These are phyloP conservation scores for Pseudorectes ferrugineus DNA, from an alignment of 2,113 vertebrate genomes.

Conservation along the genomic window DNA sequence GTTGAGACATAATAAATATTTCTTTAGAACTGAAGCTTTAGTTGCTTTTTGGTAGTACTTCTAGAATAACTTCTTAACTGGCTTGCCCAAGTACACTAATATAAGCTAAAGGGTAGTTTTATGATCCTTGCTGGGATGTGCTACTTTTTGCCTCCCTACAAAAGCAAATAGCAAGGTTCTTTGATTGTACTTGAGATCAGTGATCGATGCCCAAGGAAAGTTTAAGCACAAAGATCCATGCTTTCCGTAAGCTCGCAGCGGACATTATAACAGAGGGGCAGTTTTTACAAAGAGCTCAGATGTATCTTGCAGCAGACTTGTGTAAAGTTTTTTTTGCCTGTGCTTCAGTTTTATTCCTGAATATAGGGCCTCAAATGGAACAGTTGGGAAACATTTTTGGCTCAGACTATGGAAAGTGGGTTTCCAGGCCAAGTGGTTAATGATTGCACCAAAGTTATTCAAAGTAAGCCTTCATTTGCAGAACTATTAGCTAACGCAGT, in stretches of 20 bases:
- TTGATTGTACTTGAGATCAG: neutral
- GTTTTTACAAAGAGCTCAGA: neutral
- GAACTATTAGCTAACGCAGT: slow-evolving; percentile 4
- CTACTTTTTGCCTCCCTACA: neutral
- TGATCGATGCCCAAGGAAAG: neutral
- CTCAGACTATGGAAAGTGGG: slow-evolving; percentile 39
- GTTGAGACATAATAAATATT: neutral
- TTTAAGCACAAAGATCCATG: neutral
- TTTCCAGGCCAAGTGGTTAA: slow-evolving; percentile 58
- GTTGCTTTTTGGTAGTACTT: neutral
- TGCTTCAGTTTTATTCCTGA: slow-evolving; percentile 32
- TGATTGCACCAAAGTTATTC: slow-evolving; percentile 49
- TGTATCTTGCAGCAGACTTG: neutral
- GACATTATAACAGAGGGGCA: neutral
- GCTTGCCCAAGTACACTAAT: neutral
- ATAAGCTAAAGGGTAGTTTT: neutral
- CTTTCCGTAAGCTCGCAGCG: neutral
- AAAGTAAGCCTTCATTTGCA: slow-evolving; percentile 44
- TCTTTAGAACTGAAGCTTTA: neutral
- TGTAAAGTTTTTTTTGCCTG: neutral
- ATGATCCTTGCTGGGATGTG: neutral
- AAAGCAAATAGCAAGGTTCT: neutral
- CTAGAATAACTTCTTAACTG: neutral
- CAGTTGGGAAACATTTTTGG: slow-evolving; percentile 55
- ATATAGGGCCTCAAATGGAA: slow-evolving; percentile 48